These are phyloP conservation scores for Trichonephila clavipes DNA, from an alignment of 1,140 invertebrate species.

Conservation along the genomic window DNA sequence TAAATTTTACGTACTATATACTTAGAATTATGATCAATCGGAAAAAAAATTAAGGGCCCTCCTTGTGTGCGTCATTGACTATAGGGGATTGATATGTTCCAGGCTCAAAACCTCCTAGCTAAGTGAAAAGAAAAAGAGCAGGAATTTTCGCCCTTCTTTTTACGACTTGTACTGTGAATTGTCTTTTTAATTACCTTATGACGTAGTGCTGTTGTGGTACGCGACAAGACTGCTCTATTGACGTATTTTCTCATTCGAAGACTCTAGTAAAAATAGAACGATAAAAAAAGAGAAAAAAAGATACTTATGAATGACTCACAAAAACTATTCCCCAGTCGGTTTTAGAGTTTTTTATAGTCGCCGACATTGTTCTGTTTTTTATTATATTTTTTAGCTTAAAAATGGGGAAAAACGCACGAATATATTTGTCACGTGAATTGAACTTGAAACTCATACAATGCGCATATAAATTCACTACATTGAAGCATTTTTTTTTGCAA, in stretches of 20 bases:
- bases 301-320: not conserved
- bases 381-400: not conserved
- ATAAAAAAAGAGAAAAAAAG: not conserved
- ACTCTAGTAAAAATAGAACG: not conserved
- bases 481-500: not conserved
- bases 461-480: not conserved
- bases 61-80: no score
- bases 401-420: not conserved
- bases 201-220: not conserved
- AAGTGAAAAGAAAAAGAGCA: not conserved
- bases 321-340: not conserved
- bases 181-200: not conserved
- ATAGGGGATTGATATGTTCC: no score
- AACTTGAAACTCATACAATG: not conserved
- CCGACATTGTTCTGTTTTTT: not conserved
- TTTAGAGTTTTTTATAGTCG: not conserved
- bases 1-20: no score
- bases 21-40: no score
- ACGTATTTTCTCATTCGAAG: not conserved
- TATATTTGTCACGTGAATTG: not conserved
- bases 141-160: not conserved
- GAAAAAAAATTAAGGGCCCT: no score
- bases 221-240: not conserved
- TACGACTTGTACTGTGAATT: not conserved
- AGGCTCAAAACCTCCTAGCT: no score